Base-by-base conservation (phyloP, 37 sponge, comb jelly and placozoan genomes). In the Ephydatia muelleri region DNA sequence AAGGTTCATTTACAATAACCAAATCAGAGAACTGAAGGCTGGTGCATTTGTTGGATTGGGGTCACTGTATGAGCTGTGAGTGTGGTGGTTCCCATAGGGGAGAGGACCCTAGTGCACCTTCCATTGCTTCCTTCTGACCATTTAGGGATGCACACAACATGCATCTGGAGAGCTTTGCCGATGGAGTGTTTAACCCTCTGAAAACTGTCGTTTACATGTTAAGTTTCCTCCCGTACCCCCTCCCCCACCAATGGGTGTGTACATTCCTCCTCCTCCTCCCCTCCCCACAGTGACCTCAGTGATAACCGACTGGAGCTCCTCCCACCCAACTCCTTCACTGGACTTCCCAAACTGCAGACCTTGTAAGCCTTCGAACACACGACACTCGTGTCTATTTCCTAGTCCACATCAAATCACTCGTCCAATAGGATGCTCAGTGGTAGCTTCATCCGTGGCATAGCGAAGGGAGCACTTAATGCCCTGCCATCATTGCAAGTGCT, bases 281-380 rank as follows among this genome's bases (percentile, higher is more conserved):
- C 65, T 79, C 38, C 38, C 12, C 25, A 30, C 38, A 79, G 80
- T 39, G 80, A 79, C 30, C 64, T 79, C 65, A 79, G 80, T 48
- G 29, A 65, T 26, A 79, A 79, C 65, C 5, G 80, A 31, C 67
- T 79, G 28, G 32, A 8, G 26, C 0, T 5, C 30, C 27, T 79
- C 6, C 80, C 49, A 5, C 48, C 48, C 25, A 38, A 33, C 11
- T 4, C 80, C 65, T 79, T 79, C 32, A 48, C 13, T 32, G 28
- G 32, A 30, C 65, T 79, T 14, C 8, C 57, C 26, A 47, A 49
- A 39, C 64, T 79, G 57, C 48, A n/a, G 29, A 31, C 29, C 16
- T 49, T 79, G 80, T 79, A 66, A 79, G 80, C 57, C 19, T 57
- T 57, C 1, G 6, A 1, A 1, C 16, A 57, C 19, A 13, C 19